Percentiles rank a stretch among this genome's conserved stretches.
Evolutionary conservation across 2,113 vertebrate genomes (phyloP).

Genomic region (Proteles cristata): DNA sequence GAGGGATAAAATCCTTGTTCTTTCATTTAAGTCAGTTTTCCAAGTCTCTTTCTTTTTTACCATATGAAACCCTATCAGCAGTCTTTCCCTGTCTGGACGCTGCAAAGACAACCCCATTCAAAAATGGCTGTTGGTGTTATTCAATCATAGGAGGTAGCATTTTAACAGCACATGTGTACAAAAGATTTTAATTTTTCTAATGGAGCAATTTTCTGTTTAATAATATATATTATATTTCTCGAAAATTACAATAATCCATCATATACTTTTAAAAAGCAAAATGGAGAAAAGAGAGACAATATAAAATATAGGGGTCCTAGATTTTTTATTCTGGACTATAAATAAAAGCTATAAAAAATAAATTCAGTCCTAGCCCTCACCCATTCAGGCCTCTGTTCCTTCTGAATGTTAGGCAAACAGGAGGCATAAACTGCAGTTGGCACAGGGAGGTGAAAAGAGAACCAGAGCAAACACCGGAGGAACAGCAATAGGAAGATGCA

Average conservation of each 20-base stretch:
- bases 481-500: neutral
- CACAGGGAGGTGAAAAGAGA: neutral
- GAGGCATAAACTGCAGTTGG: neutral
- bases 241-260: neutral
- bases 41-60: slow-evolving; percentile 1
- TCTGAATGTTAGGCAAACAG: neutral
- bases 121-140: neutral
- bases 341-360: slow-evolving; percentile 21
- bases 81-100: neutral
- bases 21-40: neutral
- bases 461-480: neutral
- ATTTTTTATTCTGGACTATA: slow-evolving; percentile 12
- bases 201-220: neutral
- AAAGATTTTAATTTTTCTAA: slow-evolving; percentile 2
- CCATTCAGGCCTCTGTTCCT: neutral
- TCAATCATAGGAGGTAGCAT: neutral
- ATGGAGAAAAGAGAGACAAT: neutral
- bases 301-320: neutral
- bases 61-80: neutral
- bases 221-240: neutral
- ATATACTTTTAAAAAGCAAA: slow-evolving; percentile 10
- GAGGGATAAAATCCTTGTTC: neutral
- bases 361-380: neutral
- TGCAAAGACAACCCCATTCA: neutral
- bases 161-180: neutral